These are phyloP conservation scores for Drosophila acutilabella DNA, from an alignment of 2,888 invertebrate genomes.

Conservation along the genomic window DNA sequence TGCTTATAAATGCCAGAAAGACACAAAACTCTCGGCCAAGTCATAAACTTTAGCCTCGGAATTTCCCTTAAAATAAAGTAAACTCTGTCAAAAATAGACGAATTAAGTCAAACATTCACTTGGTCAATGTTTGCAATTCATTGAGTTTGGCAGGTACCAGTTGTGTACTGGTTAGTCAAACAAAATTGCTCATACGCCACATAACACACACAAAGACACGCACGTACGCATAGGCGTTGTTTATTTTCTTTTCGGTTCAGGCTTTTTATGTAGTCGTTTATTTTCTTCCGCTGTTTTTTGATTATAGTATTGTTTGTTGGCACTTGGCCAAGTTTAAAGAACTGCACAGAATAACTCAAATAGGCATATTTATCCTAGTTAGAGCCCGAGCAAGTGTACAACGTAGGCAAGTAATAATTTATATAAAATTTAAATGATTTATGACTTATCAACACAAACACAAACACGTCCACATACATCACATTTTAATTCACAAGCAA, in stretches of 20 bases:
- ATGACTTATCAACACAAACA: slow-evolving; percentile 3
- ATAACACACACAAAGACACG: slow-evolving; percentile 23
- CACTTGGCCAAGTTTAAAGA: slow-evolving; percentile 61
- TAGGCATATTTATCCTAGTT: slow-evolving; percentile 16
- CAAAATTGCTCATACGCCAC: slow-evolving; percentile 57
- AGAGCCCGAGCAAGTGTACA: slow-evolving; percentile 4
- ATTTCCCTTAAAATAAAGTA: not conserved
- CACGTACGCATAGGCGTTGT: slow-evolving; percentile 24
- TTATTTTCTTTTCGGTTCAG: slow-evolving; percentile 11
- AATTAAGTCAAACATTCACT: slow-evolving; percentile 23
- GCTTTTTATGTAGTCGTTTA: slow-evolving; percentile 35
- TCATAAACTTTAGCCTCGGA: not conserved
- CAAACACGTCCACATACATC: not conserved
- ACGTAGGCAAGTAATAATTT: slow-evolving; percentile 21
- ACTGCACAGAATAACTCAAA: slow-evolving; percentile 4
- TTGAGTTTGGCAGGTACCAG: slow-evolving; percentile 8
- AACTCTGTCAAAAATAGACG: not conserved
- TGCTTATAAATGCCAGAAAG: not conserved
- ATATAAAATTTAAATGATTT: slow-evolving; percentile 21
- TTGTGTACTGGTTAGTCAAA: not conserved
- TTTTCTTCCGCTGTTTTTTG: slow-evolving; percentile 31
- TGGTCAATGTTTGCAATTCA: slow-evolving; percentile 20
- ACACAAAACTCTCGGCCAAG: not conserved
- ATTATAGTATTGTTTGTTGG: slow-evolving; percentile 55
- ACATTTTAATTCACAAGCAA: slow-evolving; percentile 10